Conservation (phyloP, 2,888 invertebrate genomes). For the Crematogaster levior region DNA sequence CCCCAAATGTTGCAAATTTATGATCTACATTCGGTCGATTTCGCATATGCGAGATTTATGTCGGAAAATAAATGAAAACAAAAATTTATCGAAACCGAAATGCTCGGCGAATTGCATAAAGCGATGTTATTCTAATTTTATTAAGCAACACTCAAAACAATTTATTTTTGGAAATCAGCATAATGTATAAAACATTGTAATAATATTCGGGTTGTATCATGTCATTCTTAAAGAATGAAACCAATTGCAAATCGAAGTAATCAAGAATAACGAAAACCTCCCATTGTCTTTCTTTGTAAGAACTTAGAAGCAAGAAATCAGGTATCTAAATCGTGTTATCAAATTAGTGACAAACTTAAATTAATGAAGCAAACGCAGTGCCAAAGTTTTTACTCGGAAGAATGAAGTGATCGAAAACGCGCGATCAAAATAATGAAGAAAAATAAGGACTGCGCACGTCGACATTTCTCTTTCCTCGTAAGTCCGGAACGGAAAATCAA, state of each 20-base stretch:
- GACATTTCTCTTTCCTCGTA: conserved; percentile 33
- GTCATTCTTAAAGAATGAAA: background rate
- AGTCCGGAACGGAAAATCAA: conserved; percentile 37
- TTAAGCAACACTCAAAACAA: background rate
- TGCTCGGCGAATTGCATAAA: conserved; percentile 4
- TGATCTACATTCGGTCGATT: conserved; percentile 46
- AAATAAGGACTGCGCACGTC: conserved; percentile 35
- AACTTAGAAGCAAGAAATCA: conserved; percentile 15
- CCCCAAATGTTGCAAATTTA: conserved; percentile 46
- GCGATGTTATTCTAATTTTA: background rate
- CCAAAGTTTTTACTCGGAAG: conserved; percentile 33
- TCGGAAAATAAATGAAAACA: conserved; percentile 37
- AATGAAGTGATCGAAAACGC: conserved; percentile 38
- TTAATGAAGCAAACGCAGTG: conserved; percentile 41
- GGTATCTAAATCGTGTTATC: conserved; percentile 11
- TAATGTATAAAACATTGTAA: background rate
- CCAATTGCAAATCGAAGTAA: background rate
- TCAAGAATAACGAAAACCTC: background rate
- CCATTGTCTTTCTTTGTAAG: background rate
- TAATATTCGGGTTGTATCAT: background rate
- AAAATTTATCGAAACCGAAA: conserved; percentile 35
- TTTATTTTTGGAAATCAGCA: background rate
- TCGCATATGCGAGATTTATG: conserved; percentile 37
- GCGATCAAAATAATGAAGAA: conserved; percentile 52
- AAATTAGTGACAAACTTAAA: conserved; percentile 33